phyloP scores from a whole-genome alignment of 2,113 vertebrate genomes.

The Clarias batrachus region DNA sequence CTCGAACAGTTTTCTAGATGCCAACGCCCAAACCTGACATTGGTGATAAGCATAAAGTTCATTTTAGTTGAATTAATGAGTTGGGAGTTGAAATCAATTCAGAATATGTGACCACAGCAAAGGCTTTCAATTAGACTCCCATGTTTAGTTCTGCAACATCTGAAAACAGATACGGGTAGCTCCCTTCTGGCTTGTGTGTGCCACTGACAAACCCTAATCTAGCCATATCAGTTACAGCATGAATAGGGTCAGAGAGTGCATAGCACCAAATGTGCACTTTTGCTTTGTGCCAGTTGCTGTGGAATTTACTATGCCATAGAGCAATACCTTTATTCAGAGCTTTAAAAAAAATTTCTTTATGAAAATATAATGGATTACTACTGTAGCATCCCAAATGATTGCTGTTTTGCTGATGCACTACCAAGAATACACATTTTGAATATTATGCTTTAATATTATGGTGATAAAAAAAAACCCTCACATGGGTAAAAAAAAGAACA shows the following conservation, averaged over 20 bases:
- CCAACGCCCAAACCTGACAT: neutral
- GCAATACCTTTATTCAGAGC: neutral
- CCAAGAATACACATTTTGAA: too few species aligned
- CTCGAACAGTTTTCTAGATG: neutral
- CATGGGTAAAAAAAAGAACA: too few species aligned
- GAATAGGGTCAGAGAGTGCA: neutral
- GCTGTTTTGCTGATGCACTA: neutral
- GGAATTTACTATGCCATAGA: neutral
- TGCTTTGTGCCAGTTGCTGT: neutral
- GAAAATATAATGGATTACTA: neutral
- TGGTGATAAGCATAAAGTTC: neutral
- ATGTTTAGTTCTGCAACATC: neutral
- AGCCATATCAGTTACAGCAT: neutral
- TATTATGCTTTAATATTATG: neutral
- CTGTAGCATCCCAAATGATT: neutral
- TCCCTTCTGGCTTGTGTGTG: neutral
- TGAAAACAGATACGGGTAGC: neutral
- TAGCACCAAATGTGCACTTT: neutral
- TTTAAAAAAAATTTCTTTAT: neutral
- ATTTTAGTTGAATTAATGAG: slow-evolving; percentile 1
- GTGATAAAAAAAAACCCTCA: too few species aligned
- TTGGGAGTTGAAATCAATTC: neutral
- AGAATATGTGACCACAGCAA: neutral
- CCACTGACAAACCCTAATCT: neutral
- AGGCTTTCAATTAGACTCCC: neutral